A percentile compares a stretch with the other conserved stretches of the same genome.
phyloP scores from a whole-genome alignment of 2,888 invertebrate species.

The Arrhopalites spinosus region DNA sequence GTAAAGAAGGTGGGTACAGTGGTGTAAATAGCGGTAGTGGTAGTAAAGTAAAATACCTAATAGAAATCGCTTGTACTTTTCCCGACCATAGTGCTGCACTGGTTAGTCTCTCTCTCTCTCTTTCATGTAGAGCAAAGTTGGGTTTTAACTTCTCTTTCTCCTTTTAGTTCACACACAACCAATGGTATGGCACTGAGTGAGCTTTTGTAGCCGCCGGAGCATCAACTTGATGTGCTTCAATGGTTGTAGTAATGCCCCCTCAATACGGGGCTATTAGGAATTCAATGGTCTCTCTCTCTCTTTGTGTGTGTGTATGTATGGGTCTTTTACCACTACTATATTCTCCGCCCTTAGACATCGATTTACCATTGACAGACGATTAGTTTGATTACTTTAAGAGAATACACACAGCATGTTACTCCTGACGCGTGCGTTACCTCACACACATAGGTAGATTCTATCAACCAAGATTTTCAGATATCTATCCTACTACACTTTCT shows the following conservation, averaged over 20 bases:
- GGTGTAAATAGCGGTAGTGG: background rate
- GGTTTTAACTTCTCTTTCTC: too few species aligned
- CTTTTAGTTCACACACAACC: background rate
- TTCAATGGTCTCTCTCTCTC: constrained; percentile 39
- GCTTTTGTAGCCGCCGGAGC: constrained; percentile 23
- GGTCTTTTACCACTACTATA: background rate
- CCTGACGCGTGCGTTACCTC: constrained; percentile 40
- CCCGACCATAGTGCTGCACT: background rate
- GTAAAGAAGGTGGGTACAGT: background rate
- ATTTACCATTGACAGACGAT: constrained; percentile 50
- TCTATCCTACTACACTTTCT: background rate
- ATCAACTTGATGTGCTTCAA: constrained; percentile 45
- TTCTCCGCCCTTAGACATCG: constrained; percentile 32
- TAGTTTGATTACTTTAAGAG: constrained; percentile 47
- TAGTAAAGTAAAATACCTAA: background rate
- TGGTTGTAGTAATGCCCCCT: constrained; percentile 43
- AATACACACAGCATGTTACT: constrained; percentile 21
- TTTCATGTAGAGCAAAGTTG: too few species aligned
- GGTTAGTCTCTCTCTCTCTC: too few species aligned
- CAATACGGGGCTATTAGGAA: constrained; percentile 44
- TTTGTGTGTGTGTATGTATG: constrained; percentile 3
- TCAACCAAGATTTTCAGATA: background rate
- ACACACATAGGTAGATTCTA: background rate
- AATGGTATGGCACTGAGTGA: constrained; percentile 9
- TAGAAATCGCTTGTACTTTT: background rate